phyloP scores from a whole-genome alignment of 2,113 vertebrate species.

The Leuciscus idus region DNA sequence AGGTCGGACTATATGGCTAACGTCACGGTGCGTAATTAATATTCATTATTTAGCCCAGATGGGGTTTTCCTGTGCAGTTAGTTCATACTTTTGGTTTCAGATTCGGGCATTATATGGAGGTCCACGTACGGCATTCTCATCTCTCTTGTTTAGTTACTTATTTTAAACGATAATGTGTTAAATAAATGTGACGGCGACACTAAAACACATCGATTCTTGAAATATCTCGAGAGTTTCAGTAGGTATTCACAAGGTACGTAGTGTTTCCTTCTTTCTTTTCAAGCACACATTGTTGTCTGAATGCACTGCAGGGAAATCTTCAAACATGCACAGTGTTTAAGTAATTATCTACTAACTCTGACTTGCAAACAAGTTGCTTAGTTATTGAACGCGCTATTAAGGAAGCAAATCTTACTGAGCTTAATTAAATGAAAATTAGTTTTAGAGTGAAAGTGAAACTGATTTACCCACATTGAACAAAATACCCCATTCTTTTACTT shows the following conservation, averaged over 20 bases:
- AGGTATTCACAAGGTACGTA: background rate
- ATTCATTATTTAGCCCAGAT: background rate
- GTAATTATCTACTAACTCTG: background rate
- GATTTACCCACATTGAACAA: background rate
- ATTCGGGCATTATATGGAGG: background rate
- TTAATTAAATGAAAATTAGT: background rate
- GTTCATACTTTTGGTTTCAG: slow-evolving; percentile 4
- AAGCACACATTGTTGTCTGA: background rate
- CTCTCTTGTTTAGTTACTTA: background rate
- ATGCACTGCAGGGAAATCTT: background rate
- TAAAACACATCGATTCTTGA: background rate
- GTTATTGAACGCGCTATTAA: background rate
- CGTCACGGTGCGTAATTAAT: slow-evolving; percentile 5
- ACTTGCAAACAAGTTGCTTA: background rate
- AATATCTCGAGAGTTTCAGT: background rate
- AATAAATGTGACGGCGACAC: background rate
- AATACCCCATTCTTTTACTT: background rate
- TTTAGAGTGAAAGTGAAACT: slow-evolving; percentile 33
- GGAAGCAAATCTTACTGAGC: background rate
- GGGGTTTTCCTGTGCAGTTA: background rate
- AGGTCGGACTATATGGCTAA: background rate
- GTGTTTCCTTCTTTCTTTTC: background rate
- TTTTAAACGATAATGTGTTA: background rate
- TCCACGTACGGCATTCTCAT: background rate
- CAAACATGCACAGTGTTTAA: background rate